Conservation (phyloP, 2,888 invertebrate species). For the Metopia argyrocephala region DNA sequence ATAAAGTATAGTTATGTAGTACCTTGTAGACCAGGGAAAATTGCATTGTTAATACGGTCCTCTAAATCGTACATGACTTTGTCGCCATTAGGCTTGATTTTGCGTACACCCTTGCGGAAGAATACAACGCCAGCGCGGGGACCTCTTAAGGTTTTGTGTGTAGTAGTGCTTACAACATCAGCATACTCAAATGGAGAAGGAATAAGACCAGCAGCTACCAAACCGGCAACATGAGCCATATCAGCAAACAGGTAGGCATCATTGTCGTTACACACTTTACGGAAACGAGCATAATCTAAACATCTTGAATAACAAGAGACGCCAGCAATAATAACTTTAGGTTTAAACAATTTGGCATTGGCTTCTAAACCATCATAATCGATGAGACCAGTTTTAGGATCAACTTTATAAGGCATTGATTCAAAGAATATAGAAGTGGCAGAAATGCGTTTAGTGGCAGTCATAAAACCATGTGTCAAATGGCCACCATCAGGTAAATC, state of each 20-base stretch:
- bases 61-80: constrained; percentile 93
- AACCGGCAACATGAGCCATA: constrained; percentile 97
- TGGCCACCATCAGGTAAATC: constrained; percentile 99
- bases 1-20: neutral
- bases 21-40: constrained; percentile 86
- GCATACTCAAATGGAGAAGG: constrained; percentile 94
- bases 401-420: constrained; percentile 97
- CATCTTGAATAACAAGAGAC: constrained; percentile 95
- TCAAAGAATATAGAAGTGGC: constrained; percentile 99
- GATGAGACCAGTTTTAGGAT: constrained; percentile 90
- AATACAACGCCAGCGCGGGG: constrained; percentile 95
- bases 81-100: constrained; percentile 88
- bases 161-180: constrained; percentile 96
- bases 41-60: constrained; percentile 89
- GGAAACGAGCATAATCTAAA: constrained; percentile 93
- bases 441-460: constrained; percentile 92
- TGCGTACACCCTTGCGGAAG: constrained; percentile 92
- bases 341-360: constrained; percentile 92
- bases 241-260: constrained; percentile 94
- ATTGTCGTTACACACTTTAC: constrained; percentile 89
- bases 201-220: constrained; percentile 92
- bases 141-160: constrained; percentile 95
- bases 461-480: constrained; percentile 95
- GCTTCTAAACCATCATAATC: constrained; percentile 93
- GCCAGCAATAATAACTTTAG: constrained; percentile 95